Evolutionary conservation across 2,113 vertebrate genomes (phyloP), one percentile per base, ranked within the genome.

Genomic region (Spizaetus ornatus): DNA sequence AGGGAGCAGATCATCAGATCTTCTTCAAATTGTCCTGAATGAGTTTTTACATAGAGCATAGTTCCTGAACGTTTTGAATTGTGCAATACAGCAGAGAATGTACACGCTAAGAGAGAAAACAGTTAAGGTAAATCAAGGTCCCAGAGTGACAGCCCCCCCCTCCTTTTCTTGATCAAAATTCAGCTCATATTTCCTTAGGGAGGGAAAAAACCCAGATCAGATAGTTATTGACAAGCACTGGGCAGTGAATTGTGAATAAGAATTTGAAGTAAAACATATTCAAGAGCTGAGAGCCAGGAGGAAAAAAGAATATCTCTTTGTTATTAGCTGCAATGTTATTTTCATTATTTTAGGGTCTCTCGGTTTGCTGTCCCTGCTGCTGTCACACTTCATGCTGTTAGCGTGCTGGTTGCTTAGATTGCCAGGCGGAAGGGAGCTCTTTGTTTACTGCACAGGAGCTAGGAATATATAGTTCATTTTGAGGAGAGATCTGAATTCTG

Each of bases 401-500:
- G 76, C 10, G 6, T 72, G 80, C 62, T 3, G 13, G 36, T 59
- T 62, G 55, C 94, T 90, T 56, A 21, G 36, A 82, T 61, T 55
- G 67, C 71, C 79, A 67, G 69, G 67, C 69, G 78, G 80, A 92
- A 88, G 43, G 80, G 70, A 85, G 89, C 70, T 90, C 92, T 96
- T 95, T 93, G 92, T 97, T 93, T 95, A 77, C 82, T 7, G 6
- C 45, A 13, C 31, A 31, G 32, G 73, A 82, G 70, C 83, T 87
- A n/a, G 65, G 77, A 92, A 82, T 94, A 14, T 29, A 26, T 55
- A 67, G 81, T 93, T 89, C 70, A 45, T 93, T 89, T 53, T 13
- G 78, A 95, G 95, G 73, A 94, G 70, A 91, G 62, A 93, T 72
- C 91, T 82, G 84, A 91, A 62, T 93, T 93, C 70, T 87, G 14